These are phyloP conservation scores for Lophochroa leadbeateri DNA, from an alignment of 2,113 vertebrate genomes.

Conservation along the genomic window DNA sequence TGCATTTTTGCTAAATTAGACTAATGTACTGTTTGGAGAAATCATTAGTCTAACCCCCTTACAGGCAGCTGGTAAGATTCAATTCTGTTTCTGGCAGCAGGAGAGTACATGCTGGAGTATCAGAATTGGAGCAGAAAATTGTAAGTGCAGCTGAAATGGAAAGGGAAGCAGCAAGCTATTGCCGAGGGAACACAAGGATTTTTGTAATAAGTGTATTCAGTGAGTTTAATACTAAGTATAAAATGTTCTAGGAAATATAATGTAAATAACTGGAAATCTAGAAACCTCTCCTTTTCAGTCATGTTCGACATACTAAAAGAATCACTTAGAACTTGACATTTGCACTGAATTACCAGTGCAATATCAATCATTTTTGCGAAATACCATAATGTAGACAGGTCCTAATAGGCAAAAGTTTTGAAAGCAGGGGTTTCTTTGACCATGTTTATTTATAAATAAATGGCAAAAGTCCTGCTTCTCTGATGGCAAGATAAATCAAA, in stretches of 20 bases:
- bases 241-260: constrained; percentile 6
- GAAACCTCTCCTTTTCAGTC: neutral
- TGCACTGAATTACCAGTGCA: neutral
- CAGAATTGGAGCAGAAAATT: constrained; percentile 69
- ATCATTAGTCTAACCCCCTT: neutral
- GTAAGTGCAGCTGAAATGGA: constrained; percentile 61
- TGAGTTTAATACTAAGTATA: constrained; percentile 32
- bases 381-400: neutral
- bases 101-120: constrained; percentile 48
- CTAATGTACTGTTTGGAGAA: neutral
- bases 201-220: constrained; percentile 22
- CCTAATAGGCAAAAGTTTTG: neutral
- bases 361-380: neutral
- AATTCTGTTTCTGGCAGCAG: constrained; percentile 54
- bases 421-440: neutral
- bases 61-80: constrained; percentile 53
- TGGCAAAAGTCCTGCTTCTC: neutral
- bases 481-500: neutral
- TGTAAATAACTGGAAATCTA: neutral
- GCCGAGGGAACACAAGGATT: constrained; percentile 47
- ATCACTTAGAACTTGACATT: neutral
- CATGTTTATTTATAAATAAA: neutral
- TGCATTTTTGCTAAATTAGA: neutral
- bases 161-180: constrained; percentile 27
- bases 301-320: neutral